Evolutionary conservation across 2,888 invertebrate species (phyloP).

Genomic region (Metalampra italica): DNA sequence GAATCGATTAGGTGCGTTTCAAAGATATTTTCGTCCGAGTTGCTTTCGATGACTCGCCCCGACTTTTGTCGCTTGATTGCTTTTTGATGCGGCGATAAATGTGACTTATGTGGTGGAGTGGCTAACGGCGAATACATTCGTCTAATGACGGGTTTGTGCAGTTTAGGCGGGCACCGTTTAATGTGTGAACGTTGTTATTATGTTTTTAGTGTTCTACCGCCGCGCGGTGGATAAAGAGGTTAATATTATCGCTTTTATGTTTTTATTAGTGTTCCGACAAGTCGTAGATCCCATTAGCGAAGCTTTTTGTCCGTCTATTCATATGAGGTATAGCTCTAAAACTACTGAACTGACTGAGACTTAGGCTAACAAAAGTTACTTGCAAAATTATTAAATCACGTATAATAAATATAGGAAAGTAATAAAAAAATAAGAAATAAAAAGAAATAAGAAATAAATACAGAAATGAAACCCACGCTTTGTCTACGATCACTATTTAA

Average conservation of each 20-base stretch:
- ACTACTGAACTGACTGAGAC: too few species aligned
- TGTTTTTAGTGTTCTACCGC: conserved; percentile 31
- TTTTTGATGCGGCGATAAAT: conserved; percentile 76
- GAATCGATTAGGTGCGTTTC: conserved; percentile 65
- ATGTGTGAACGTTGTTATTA: conserved; percentile 64
- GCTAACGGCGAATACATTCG: conserved; percentile 55
- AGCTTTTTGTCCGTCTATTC: too few species aligned
- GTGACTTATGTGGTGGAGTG: conserved; percentile 75
- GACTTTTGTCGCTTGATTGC: conserved; percentile 73
- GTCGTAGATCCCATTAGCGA: too few species aligned
- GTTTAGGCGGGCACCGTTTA: conserved; percentile 58
- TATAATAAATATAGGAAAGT: too few species aligned
- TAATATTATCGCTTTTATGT: conserved; percentile 4
- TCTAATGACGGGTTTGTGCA: conserved; percentile 65
- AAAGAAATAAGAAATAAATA: too few species aligned
- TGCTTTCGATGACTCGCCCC: conserved; percentile 54
- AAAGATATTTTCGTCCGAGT: conserved; percentile 44
- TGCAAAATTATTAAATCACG: too few species aligned
- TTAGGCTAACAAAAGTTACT: too few species aligned
- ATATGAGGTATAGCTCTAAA: too few species aligned
- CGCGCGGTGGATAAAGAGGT: conserved; percentile 17
- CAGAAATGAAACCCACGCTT: too few species aligned
- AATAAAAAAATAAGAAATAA: too few species aligned
- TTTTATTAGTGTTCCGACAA: neutral
- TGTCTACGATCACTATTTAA: too few species aligned